These are phyloP conservation scores for Sminthurinus aureus DNA, from an alignment of 2,888 invertebrate genomes.

Conservation along the genomic window DNA sequence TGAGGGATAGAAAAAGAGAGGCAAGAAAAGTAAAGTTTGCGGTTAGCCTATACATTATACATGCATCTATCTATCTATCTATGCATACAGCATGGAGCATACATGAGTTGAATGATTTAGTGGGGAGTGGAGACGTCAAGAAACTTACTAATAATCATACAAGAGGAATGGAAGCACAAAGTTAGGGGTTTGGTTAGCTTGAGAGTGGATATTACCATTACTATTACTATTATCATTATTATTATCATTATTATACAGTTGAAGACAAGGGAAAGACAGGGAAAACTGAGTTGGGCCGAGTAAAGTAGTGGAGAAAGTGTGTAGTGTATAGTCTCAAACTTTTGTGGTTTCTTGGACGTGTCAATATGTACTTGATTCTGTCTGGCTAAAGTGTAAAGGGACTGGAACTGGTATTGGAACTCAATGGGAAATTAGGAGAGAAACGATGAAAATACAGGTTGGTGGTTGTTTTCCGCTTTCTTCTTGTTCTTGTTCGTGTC, in stretches of 20 bases:
- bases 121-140: slow-evolving; percentile 22
- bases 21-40: slow-evolving; percentile 4
- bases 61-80: background rate
- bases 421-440: background rate
- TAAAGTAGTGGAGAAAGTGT: background rate
- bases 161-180: background rate
- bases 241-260: background rate
- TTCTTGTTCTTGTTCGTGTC: background rate
- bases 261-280: background rate
- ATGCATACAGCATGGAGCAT: background rate
- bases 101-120: slow-evolving; percentile 14
- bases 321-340: slow-evolving; percentile 17
- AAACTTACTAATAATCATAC: slow-evolving; percentile 31
- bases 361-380: slow-evolving; percentile 6
- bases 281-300: no score
- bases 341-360: slow-evolving; percentile 27
- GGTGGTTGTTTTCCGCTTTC: background rate
- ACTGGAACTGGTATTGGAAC: no score
- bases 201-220: background rate
- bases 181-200: background rate
- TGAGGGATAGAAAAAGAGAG: background rate
- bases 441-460: background rate
- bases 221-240: background rate
- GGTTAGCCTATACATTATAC: no score
- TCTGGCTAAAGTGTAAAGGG: background rate